Conservation (phyloP, 1,140 invertebrate species). For the Chrysoperla carnea region DNA sequence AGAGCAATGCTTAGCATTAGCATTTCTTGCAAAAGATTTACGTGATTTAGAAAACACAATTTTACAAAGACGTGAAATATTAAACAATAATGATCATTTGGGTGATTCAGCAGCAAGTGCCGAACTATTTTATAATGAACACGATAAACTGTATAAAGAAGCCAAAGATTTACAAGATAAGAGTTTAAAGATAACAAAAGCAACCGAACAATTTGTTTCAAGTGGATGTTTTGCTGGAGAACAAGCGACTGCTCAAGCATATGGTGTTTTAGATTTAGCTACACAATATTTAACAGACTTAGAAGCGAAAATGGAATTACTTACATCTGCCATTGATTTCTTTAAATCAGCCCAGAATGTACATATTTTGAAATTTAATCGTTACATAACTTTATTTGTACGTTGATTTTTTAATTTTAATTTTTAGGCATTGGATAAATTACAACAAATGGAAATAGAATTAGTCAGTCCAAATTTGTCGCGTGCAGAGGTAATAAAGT, state of each 20-base stretch:
- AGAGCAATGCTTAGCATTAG: conserved; percentile 61
- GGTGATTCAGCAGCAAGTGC: conserved; percentile 52
- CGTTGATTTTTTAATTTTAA: conserved; percentile 6
- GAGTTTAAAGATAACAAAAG: conserved; percentile 56
- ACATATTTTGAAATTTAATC: conserved; percentile 9
- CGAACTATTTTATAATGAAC: conserved; percentile 46
- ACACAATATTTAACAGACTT: conserved; percentile 56
- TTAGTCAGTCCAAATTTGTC: conserved; percentile 44
- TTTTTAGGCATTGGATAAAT: conserved; percentile 46
- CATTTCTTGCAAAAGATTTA: conserved; percentile 52
- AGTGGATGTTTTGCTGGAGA: conserved; percentile 49
- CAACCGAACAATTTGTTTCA: conserved; percentile 55
- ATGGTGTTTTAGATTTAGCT: conserved; percentile 48
- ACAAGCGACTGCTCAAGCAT: conserved; percentile 52
- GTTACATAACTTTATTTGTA: not conserved
- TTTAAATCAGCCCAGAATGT: conserved; percentile 54
- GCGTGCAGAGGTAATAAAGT: conserved; percentile 37
- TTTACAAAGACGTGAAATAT: conserved; percentile 24
- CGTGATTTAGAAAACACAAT: conserved; percentile 44
- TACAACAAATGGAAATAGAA: conserved; percentile 63
- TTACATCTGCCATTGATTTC: conserved; percentile 52
- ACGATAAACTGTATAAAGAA: conserved; percentile 51
- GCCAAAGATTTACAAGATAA: conserved; percentile 59
- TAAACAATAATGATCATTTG: conserved; percentile 29
- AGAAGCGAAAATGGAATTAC: conserved; percentile 46